Evolutionary conservation across 2,113 vertebrate species (phyloP).

Genomic region (Phyllostomus hastatus): DNA sequence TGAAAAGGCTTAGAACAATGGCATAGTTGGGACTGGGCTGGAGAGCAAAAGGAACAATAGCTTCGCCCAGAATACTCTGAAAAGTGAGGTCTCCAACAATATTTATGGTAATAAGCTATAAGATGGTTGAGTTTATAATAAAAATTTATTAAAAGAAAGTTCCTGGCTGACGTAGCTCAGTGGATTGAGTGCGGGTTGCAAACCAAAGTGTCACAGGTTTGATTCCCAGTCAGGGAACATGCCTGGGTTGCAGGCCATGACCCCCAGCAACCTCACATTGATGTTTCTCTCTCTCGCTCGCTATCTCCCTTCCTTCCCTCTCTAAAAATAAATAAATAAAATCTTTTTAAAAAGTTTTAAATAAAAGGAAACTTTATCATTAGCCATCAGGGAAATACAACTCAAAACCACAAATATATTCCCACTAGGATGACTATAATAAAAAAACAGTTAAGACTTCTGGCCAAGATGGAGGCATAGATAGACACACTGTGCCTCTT

Average conservation of each 20-base stretch:
- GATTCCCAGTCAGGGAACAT: too few species aligned
- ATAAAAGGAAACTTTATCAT: background rate
- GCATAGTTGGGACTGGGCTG: background rate
- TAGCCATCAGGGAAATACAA: slow-evolving; percentile 33
- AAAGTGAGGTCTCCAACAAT: background rate
- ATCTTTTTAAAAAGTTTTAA: too few species aligned
- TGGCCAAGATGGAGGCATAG: too few species aligned
- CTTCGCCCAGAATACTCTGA: background rate
- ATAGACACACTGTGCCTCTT: too few species aligned
- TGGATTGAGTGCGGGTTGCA: too few species aligned
- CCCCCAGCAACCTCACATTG: too few species aligned
- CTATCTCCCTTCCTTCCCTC: too few species aligned
- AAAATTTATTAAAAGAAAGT: background rate
- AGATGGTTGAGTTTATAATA: background rate
- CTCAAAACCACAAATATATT: background rate
- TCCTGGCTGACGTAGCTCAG: background rate
- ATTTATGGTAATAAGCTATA: background rate
- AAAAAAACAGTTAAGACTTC: too few species aligned
- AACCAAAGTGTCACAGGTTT: too few species aligned
- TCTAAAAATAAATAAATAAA: too few species aligned
- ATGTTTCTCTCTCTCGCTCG: too few species aligned
- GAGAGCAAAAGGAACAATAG: background rate
- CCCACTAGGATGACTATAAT: background rate
- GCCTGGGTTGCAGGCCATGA: too few species aligned
- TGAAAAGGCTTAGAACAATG: background rate